Conservation (phyloP, 2,888 invertebrate species). For the Syrista parreyssii region DNA sequence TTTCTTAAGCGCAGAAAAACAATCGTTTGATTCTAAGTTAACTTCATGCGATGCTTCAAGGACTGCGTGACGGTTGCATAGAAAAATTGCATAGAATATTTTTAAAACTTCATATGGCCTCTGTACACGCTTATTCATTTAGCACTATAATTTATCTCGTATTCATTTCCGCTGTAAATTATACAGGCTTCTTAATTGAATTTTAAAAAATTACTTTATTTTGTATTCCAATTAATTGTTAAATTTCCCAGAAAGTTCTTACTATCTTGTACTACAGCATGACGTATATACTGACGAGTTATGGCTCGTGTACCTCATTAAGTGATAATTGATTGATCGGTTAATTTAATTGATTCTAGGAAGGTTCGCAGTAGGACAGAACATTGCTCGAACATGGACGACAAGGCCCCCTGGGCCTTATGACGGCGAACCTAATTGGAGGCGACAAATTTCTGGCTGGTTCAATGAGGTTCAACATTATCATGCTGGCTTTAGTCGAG, state of each 20-base stretch:
- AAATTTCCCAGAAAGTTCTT: too few species aligned
- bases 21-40: too few species aligned
- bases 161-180: neutral
- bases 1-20: too few species aligned
- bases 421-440: constrained; percentile 78
- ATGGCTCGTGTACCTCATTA: too few species aligned
- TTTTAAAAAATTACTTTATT: too few species aligned
- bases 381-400: constrained; percentile 86
- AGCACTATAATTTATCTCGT: neutral
- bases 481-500: constrained; percentile 72
- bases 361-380: constrained; percentile 87
- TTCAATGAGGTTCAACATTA: constrained; percentile 80
- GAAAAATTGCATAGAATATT: too few species aligned
- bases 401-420: constrained; percentile 72
- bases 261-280: too few species aligned
- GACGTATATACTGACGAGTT: too few species aligned
- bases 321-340: neutral
- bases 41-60: too few species aligned
- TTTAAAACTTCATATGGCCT: neutral
- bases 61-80: too few species aligned
- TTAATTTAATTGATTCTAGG: constrained; percentile 62
- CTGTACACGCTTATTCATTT: neutral
- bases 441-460: constrained; percentile 82
- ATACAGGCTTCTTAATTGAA: too few species aligned
- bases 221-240: too few species aligned